Evolutionary conservation across 2,888 invertebrate species (phyloP).

Genomic region (Sinotaia quadrata): DNA sequence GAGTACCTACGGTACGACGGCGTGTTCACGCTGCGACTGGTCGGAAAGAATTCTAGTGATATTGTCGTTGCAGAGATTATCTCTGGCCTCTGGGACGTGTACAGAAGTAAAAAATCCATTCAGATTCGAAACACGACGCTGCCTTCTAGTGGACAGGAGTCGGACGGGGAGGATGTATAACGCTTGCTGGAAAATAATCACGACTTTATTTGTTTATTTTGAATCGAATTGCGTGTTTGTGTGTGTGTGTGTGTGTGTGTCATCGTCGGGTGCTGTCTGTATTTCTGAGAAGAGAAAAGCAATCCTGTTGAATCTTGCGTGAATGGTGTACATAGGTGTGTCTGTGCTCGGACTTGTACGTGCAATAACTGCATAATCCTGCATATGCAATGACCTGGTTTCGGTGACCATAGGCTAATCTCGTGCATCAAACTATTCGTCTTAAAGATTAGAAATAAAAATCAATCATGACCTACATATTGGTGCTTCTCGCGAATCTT

Average conservation of each 20-base stretch:
- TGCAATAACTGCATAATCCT: too few relatives aligned
- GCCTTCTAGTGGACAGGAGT: conserved; percentile 55
- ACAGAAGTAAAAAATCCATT: conserved; percentile 63
- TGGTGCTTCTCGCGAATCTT: too few relatives aligned
- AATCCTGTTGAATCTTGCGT: too few relatives aligned
- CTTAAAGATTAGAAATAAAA: too few relatives aligned
- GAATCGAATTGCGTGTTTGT: not conserved
- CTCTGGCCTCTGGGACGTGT: conserved; percentile 69
- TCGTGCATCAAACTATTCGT: too few relatives aligned
- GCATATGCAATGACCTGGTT: too few relatives aligned
- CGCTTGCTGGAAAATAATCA: not conserved
- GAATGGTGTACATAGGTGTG: too few relatives aligned
- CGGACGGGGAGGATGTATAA: conserved; percentile 66
- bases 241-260: not conserved
- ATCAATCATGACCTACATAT: too few relatives aligned
- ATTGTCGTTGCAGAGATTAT: conserved; percentile 70
- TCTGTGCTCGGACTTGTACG: too few relatives aligned
- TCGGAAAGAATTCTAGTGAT: conserved; percentile 70
- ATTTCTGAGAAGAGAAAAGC: not conserved
- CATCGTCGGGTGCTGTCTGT: not conserved
- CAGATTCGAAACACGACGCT: conserved; percentile 55
- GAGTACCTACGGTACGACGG: conserved; percentile 70
- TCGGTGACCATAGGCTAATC: too few relatives aligned
- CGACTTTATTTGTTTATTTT: not conserved
- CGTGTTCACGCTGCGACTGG: conserved; percentile 68